Evolutionary conservation across 2,113 vertebrate genomes (phyloP).

Genomic region (Arizona elegans): DNA sequence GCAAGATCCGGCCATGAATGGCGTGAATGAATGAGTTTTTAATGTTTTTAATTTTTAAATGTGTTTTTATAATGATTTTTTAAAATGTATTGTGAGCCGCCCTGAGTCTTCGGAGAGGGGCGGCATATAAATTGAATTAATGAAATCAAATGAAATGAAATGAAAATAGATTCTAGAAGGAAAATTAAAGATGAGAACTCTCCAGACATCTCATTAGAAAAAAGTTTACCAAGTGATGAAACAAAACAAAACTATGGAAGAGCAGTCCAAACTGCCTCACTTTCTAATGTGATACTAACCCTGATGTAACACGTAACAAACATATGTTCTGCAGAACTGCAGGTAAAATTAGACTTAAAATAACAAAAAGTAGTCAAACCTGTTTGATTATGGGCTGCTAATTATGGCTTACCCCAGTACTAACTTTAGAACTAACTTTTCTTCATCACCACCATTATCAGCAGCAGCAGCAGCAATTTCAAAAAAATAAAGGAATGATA

Average conservation of each 20-base stretch:
- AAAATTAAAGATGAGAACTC: background rate
- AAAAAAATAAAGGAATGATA: background rate
- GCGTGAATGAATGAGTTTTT: too few relatives aligned
- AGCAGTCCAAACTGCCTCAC: background rate
- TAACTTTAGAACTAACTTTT: background rate
- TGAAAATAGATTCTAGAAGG: background rate
- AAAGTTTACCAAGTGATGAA: background rate
- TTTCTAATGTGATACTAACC: background rate
- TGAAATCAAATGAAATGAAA: too few relatives aligned
- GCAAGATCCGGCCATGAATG: too few relatives aligned
- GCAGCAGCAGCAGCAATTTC: background rate
- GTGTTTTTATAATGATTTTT: too few relatives aligned
- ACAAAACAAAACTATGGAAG: background rate
- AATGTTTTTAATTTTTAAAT: too few relatives aligned
- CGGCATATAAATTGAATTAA: too few relatives aligned
- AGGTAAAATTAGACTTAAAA: background rate
- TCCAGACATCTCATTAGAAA: background rate
- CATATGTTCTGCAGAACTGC: background rate
- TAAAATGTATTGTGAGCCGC: too few relatives aligned
- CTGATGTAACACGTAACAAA: background rate
- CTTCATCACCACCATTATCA: background rate
- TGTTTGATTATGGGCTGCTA: background rate
- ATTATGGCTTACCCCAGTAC: background rate
- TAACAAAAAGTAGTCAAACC: background rate
- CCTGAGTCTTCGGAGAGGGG: too few relatives aligned